Evolutionary conservation across 1,140 invertebrate species (phyloP).

Genomic region (Aleiodes sp.): DNA sequence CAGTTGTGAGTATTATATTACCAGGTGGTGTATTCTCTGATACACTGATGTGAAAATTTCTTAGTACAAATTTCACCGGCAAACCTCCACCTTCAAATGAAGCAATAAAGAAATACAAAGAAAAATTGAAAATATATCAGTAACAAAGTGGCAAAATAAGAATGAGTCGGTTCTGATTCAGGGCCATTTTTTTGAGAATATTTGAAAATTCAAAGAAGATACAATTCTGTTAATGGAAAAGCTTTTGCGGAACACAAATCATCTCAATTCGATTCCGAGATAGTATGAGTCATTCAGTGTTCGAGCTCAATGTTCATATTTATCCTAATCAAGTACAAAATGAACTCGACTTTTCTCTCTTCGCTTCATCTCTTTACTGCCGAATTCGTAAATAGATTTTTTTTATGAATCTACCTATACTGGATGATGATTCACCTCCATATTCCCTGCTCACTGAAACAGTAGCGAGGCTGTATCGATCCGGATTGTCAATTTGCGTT

Average conservation of each 20-base stretch:
- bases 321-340: too few relatives aligned
- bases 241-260: too few relatives aligned
- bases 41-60: constrained; percentile 76
- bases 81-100: constrained; percentile 56
- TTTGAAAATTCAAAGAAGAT: too few relatives aligned
- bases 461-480: constrained; percentile 86
- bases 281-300: too few relatives aligned
- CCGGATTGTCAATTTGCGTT: constrained; percentile 86
- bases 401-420: constrained; percentile 49
- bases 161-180: too few relatives aligned
- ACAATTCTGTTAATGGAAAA: too few relatives aligned
- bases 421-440: constrained; percentile 51
- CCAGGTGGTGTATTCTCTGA: constrained; percentile 80
- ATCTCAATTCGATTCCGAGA: too few relatives aligned
- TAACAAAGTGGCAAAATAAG: neutral
- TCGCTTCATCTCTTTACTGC: too few relatives aligned
- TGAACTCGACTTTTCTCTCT: too few relatives aligned
- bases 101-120: neutral
- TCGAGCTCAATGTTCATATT: too few relatives aligned
- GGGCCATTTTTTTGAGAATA: too few relatives aligned
- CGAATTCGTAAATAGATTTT: constrained; percentile 13
- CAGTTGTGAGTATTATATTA: constrained; percentile 73
- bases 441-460: constrained; percentile 73
- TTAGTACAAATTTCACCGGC: constrained; percentile 75
- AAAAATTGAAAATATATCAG: neutral